A percentile compares a stretch with the other conserved stretches of the same genome.
Conservation (phyloP, 2,888 invertebrate species). For the Scaptomyza cyrtandrae region DNA sequence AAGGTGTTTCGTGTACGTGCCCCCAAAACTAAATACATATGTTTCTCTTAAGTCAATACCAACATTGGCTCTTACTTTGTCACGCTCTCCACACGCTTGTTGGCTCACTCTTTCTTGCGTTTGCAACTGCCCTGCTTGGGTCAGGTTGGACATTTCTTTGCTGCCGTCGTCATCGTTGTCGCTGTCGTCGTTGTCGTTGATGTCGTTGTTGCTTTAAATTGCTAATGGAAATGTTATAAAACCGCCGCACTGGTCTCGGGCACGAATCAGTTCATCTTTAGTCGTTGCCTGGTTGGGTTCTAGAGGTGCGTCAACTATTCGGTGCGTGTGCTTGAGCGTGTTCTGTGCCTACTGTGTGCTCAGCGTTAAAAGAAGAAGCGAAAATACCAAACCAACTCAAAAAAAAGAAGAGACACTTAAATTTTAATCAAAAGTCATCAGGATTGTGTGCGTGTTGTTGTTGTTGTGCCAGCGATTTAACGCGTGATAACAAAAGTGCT, state of each 20-base stretch:
- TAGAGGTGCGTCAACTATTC: constrained; percentile 54
- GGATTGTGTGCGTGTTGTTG: constrained; percentile 43
- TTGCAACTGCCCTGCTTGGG: constrained; percentile 39
- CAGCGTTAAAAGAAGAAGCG: constrained; percentile 9
- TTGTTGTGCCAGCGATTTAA: constrained; percentile 26
- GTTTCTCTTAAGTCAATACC: constrained; percentile 46
- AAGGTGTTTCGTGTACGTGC: constrained; percentile 67
- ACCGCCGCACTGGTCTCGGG: constrained; percentile 70
- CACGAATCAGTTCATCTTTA: constrained; percentile 83
- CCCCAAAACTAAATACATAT: constrained; percentile 15
- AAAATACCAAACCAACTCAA: neutral
- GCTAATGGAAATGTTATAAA: constrained; percentile 83
- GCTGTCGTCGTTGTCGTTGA: constrained; percentile 28
- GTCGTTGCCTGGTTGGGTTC: constrained; percentile 75
- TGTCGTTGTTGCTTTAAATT: constrained; percentile 43
- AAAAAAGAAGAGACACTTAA: constrained; percentile 22
- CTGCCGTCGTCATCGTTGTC: constrained; percentile 24
- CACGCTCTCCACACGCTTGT: constrained; percentile 15
- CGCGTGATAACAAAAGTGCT: constrained; percentile 46
- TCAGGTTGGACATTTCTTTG: constrained; percentile 72
- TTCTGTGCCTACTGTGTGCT: neutral
- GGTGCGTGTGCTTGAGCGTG: constrained; percentile 27
- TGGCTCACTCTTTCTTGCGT: constrained; percentile 16
- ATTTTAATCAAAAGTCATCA: constrained; percentile 37
- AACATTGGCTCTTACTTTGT: constrained; percentile 10